A percentile compares a stretch with the other conserved stretches of the same genome.
Evolutionary conservation across 2,797 vertebrate genomes (phyloP).

Genomic region (Tapera naevia): DNA sequence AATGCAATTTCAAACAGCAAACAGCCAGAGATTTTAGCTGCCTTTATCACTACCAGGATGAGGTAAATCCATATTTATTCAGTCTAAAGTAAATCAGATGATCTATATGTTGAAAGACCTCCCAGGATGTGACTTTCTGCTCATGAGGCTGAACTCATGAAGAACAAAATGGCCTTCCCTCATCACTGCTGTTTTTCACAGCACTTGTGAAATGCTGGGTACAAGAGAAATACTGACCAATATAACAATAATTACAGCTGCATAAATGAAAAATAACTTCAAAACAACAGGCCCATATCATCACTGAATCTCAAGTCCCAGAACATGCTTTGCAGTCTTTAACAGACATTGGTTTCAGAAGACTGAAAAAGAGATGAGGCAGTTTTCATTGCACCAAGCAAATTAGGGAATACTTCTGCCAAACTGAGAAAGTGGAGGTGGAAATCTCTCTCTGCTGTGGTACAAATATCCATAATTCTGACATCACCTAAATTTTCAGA

Average conservation of each 20-base stretch:
- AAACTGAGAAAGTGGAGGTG: slow-evolving; percentile 1
- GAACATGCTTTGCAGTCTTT: not conserved
- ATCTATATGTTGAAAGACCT: not conserved
- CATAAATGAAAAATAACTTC: not conserved
- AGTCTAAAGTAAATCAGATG: not conserved
- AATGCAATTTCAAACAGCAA: not conserved
- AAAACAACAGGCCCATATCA: not conserved
- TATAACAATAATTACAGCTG: not conserved
- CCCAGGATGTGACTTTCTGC: not conserved
- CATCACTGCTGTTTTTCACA: not conserved
- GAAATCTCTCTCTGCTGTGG: not conserved
- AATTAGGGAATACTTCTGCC: slow-evolving; percentile 1
- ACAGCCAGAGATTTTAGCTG: not conserved
- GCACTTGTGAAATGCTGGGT: not conserved
- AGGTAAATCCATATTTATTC: not conserved
- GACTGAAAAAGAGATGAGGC: not conserved
- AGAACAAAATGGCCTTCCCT: not conserved
- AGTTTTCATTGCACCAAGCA: slow-evolving; percentile 22
- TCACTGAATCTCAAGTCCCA: rapidly evolving
- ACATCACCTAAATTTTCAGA: not conserved
- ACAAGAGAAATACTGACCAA: not conserved
- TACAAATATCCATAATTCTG: not conserved
- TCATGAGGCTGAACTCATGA: not conserved
- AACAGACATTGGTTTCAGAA: not conserved
- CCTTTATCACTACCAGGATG: not conserved